phyloP scores from a whole-genome alignment of 2,888 invertebrate species.

The Beris morrisii region DNA sequence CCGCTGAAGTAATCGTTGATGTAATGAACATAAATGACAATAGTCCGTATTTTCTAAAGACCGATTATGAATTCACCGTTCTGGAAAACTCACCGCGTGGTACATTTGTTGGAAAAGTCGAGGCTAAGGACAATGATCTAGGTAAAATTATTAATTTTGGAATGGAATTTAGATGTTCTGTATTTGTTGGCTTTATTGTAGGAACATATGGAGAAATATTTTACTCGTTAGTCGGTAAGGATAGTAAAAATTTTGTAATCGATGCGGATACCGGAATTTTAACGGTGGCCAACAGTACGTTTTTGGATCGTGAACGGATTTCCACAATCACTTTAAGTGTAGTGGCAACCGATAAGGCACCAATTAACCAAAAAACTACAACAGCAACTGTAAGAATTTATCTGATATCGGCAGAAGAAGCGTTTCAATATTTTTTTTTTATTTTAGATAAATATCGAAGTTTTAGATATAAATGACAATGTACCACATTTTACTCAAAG shows the following conservation, averaged over 20 bases:
- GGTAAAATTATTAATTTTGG: slow-evolving; percentile 55
- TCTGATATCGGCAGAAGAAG: slow-evolving; percentile 33
- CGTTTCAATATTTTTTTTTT: slow-evolving; percentile 15
- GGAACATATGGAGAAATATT: slow-evolving; percentile 75
- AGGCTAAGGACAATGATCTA: slow-evolving; percentile 77
- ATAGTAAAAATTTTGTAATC: slow-evolving; percentile 72
- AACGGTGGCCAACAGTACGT: slow-evolving; percentile 69
- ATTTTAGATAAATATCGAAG: slow-evolving; percentile 68
- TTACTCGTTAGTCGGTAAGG: slow-evolving; percentile 77
- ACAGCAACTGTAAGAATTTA: slow-evolving; percentile 68
- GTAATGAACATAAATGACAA: slow-evolving; percentile 87
- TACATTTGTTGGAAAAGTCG: slow-evolving; percentile 71
- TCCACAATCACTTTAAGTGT: slow-evolving; percentile 74
- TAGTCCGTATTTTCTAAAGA: slow-evolving; percentile 73
- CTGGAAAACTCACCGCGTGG: slow-evolving; percentile 76
- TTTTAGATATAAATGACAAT: slow-evolving; percentile 88
- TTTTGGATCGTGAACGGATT: slow-evolving; percentile 76
- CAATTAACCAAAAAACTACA: slow-evolving; percentile 67
- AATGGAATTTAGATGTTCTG: no score
- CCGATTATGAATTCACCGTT: slow-evolving; percentile 70
- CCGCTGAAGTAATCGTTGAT: slow-evolving; percentile 75
- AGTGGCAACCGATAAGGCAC: slow-evolving; percentile 79
- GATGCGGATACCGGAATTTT: slow-evolving; percentile 74
- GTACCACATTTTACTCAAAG: slow-evolving; percentile 77
- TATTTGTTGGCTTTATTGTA: slow-evolving; percentile 40